Conservation (phyloP, 2,888 invertebrate species). For the Microdon myrmicae region DNA sequence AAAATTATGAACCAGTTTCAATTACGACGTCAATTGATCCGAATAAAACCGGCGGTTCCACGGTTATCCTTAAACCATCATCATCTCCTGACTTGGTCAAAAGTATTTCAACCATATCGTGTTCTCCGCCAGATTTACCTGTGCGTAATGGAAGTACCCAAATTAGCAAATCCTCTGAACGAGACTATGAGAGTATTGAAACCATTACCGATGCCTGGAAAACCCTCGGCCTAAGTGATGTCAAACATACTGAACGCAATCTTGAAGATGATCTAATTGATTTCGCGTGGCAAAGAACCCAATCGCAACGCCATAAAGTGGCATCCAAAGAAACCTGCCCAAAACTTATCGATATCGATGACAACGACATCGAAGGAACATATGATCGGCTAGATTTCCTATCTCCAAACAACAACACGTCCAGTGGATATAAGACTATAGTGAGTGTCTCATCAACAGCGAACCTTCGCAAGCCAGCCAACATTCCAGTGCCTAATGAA, state of each 20-base stretch:
- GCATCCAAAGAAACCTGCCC: slow-evolving; percentile 58
- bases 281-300: slow-evolving; percentile 66
- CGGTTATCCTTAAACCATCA: slow-evolving; percentile 61
- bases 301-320: slow-evolving; percentile 67
- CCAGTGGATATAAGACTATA: slow-evolving; percentile 78
- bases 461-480: slow-evolving; percentile 57
- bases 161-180: slow-evolving; percentile 54
- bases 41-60: slow-evolving; percentile 60
- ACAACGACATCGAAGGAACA: slow-evolving; percentile 68
- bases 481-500: slow-evolving; percentile 72
- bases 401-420: slow-evolving; percentile 78
- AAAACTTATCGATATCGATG: slow-evolving; percentile 62
- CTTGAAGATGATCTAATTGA: slow-evolving; percentile 64
- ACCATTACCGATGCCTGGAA: slow-evolving; percentile 83
- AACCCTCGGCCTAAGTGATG: slow-evolving; percentile 79
- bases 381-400: slow-evolving; percentile 86
- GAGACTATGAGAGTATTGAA: slow-evolving; percentile 79
- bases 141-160: slow-evolving; percentile 60
- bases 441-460: slow-evolving; percentile 71
- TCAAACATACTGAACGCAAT: slow-evolving; percentile 75
- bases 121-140: slow-evolving; percentile 59
- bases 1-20: slow-evolving; percentile 65
- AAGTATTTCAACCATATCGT: slow-evolving; percentile 37
- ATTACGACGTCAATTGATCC: slow-evolving; percentile 63
- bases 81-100: slow-evolving; percentile 57